phyloP scores from a whole-genome alignment of 2,113 vertebrate genomes.

The Rattus rattus region DNA sequence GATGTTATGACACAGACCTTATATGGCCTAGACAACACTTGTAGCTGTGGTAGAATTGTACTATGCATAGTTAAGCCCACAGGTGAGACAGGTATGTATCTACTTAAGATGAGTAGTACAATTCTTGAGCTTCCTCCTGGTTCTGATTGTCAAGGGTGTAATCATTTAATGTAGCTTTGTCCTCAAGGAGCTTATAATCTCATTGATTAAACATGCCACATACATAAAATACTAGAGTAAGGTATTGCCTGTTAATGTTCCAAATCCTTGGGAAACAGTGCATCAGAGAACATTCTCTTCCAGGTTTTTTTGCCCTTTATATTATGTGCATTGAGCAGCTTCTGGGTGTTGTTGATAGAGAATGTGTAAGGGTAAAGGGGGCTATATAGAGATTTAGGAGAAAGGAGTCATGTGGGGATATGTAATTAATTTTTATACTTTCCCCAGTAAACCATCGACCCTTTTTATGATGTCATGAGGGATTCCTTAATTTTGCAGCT shows the following conservation, averaged over 20 bases:
- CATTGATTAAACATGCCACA: conserved; percentile 33
- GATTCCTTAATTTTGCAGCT: conserved; percentile 93
- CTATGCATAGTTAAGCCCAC: not conserved
- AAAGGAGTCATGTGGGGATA: conserved; percentile 84
- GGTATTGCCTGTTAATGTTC: conserved; percentile 48
- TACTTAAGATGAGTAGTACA: not conserved
- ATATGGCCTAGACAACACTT: conserved; percentile 16
- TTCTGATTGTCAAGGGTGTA: conserved; percentile 49
- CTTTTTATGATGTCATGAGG: conserved; percentile 92
- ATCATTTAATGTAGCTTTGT: conserved; percentile 58
- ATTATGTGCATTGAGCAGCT: conserved; percentile 48
- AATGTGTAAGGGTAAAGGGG: conserved; percentile 33
- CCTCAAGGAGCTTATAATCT: conserved; percentile 58
- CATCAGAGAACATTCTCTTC: conserved; percentile 39
- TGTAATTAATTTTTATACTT: conserved; percentile 91
- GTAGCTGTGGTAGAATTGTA: conserved; percentile 22
- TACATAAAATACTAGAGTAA: not conserved
- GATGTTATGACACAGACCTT: not conserved
- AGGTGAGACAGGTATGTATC: conserved; percentile 35
- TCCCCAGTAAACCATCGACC: conserved; percentile 89
- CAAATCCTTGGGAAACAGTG: not conserved
- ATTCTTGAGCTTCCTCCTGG: not conserved
- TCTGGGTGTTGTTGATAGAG: conserved; percentile 69
- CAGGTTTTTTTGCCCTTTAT: conserved; percentile 52
- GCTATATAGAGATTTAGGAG: conserved; percentile 69